Evolutionary conservation across 2,797 vertebrate genomes (phyloP).

Genomic region (Pseudochirops cupreus): DNA sequence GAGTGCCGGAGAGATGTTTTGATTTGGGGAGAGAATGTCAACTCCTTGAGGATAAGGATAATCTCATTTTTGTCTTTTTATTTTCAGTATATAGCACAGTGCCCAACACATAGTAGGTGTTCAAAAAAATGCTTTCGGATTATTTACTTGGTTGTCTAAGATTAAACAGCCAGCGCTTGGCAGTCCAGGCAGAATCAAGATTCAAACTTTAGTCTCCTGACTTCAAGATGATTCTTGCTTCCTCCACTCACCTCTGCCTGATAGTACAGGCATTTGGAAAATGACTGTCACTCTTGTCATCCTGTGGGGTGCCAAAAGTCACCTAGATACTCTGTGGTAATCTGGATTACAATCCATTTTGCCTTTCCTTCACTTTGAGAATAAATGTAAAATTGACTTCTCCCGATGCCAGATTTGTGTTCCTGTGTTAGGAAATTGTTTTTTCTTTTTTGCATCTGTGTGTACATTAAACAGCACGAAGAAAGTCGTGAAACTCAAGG

Average conservation of each 20-base stretch:
- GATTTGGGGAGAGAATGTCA: neutral
- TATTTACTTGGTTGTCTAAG: neutral
- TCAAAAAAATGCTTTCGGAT: neutral
- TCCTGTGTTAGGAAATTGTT: constrained; percentile 83
- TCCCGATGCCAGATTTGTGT: constrained; percentile 84
- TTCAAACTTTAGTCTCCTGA: neutral
- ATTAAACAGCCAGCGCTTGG: neutral
- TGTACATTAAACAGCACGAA: constrained; percentile 84
- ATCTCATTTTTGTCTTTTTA: neutral
- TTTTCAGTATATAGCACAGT: neutral
- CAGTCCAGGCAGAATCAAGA: neutral
- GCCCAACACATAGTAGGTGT: neutral
- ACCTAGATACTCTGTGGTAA: constrained; percentile 70
- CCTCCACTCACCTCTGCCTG: neutral
- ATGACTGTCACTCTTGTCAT: constrained; percentile 43
- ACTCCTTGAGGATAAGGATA: neutral
- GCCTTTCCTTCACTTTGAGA: constrained; percentile 81
- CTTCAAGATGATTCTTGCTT: accelerated
- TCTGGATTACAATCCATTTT: constrained; percentile 78
- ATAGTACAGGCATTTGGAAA: neutral
- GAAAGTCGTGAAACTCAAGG: constrained; percentile 81
- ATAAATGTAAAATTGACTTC: constrained; percentile 80
- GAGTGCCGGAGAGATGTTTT: neutral
- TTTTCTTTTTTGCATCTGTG: constrained; percentile 82
- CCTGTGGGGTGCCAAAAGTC: constrained; percentile 65